Conservation (phyloP, 2,888 invertebrate genomes). For the Ptychoptera albimana region DNA sequence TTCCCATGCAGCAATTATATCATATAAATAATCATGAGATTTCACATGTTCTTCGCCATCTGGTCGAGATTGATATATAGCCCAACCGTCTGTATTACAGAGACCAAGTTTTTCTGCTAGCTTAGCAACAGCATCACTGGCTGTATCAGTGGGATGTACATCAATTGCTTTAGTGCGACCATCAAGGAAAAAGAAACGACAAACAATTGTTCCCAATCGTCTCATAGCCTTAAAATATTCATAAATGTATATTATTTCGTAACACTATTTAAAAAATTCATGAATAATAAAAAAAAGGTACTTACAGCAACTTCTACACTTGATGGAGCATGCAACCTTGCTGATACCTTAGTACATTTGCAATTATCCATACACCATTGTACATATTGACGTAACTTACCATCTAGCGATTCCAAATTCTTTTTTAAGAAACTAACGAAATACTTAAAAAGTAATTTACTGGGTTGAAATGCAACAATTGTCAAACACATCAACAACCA, state of each 20-base stretch:
- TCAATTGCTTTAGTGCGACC: constrained; percentile 90
- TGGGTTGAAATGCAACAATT: constrained; percentile 82
- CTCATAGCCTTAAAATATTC: constrained; percentile 56
- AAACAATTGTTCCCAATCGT: constrained; percentile 78
- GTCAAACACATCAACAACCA: constrained; percentile 82
- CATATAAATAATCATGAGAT: constrained; percentile 82
- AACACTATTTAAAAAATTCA: background rate
- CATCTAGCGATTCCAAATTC: constrained; percentile 44
- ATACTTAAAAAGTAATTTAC: constrained; percentile 33
- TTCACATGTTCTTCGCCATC: constrained; percentile 82
- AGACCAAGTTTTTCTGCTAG: constrained; percentile 79
- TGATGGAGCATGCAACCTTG: constrained; percentile 72
- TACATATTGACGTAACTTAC: constrained; percentile 65
- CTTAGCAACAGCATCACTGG: constrained; percentile 75
- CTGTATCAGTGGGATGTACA: constrained; percentile 88
- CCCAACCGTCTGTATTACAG: constrained; percentile 80
- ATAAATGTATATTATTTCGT: background rate
- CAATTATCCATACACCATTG: constrained; percentile 92
- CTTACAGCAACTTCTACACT: constrained; percentile 83
- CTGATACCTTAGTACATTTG: constrained; percentile 66
- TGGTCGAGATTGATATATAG: constrained; percentile 77
- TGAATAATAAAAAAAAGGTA: constrained; percentile 13
- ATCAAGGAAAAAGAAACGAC: constrained; percentile 87
- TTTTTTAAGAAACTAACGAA: constrained; percentile 60
- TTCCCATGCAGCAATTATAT: constrained; percentile 91